Evolutionary conservation across 2,888 invertebrate genomes (phyloP).

Genomic region (Nematopogon swammerdamellus): DNA sequence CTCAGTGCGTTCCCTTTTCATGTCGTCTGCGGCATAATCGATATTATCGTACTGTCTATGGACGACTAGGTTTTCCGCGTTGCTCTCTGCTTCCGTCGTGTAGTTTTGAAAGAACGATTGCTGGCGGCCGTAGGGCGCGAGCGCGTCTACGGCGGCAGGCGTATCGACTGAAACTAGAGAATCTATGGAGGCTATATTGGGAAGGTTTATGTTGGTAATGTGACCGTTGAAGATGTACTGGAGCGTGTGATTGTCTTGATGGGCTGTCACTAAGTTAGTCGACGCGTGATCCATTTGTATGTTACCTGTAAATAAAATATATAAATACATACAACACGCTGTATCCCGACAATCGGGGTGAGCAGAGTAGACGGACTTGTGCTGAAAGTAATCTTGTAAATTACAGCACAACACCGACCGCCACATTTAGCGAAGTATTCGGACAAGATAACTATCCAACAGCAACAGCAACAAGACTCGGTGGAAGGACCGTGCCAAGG

Average conservation of each 20-base stretch:
- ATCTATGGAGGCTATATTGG: too few species aligned
- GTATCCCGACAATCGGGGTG: too few species aligned
- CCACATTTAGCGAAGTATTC: too few species aligned
- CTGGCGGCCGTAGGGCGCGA: conserved; percentile 27
- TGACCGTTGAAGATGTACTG: conserved; percentile 30
- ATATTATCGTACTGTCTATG: conserved; percentile 20
- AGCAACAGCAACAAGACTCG: too few species aligned
- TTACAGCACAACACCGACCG: too few species aligned
- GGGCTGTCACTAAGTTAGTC: conserved; percentile 15
- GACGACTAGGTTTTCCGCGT: conserved; percentile 42
- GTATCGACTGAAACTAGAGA: conserved; percentile 23
- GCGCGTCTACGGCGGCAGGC: too few species aligned
- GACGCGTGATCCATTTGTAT: conserved; percentile 21
- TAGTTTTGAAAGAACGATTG: conserved; percentile 33
- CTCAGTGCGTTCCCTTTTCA: background rate
- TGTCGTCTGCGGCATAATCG: background rate
- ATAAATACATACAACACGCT: too few species aligned
- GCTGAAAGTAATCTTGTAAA: too few species aligned
- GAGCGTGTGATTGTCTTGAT: conserved; percentile 22
- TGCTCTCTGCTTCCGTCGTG: conserved; percentile 22
- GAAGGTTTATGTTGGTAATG: conserved; percentile 17
- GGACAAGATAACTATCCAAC: too few species aligned
- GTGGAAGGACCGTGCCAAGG: too few species aligned
- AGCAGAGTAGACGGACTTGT: too few species aligned
- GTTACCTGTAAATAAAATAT: conserved; percentile 27